These are phyloP conservation scores for Rhombomys opimus DNA, from an alignment of 2,113 vertebrate species.

Conservation along the genomic window DNA sequence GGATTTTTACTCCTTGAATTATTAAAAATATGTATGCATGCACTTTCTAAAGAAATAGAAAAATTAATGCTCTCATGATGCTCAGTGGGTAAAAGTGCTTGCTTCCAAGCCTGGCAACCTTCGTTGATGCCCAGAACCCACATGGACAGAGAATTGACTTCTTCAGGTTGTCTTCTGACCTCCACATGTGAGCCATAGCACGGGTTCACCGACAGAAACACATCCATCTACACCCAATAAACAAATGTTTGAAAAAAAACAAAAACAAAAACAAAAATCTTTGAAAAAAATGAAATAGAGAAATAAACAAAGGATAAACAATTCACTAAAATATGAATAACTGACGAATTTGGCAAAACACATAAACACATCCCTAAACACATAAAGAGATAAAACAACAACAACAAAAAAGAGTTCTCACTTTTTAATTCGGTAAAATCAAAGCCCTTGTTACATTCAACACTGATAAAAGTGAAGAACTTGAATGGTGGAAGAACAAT, in stretches of 20 bases:
- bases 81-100: background rate
- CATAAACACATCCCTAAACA: background rate
- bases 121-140: background rate
- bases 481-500: background rate
- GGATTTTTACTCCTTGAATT: background rate
- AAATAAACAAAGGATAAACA: slow-evolving; percentile 9
- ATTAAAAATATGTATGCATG: background rate
- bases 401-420: background rate
- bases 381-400: slow-evolving; percentile 5
- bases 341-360: background rate
- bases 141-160: background rate
- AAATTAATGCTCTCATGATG: background rate
- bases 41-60: background rate
- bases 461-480: background rate
- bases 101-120: background rate
- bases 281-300: background rate
- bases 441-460: background rate
- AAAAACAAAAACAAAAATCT: too few relatives aligned
- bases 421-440: background rate
- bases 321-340: background rate
- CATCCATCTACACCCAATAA: background rate
- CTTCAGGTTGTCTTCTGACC: too few relatives aligned
- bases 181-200: background rate
- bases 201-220: background rate
- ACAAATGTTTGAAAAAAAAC: background rate